Percentiles rank a stretch among this genome's conserved stretches.
These are phyloP conservation scores for Anolis sagrei DNA, from an alignment of 2,113 vertebrate genomes.

Conservation along the genomic window DNA sequence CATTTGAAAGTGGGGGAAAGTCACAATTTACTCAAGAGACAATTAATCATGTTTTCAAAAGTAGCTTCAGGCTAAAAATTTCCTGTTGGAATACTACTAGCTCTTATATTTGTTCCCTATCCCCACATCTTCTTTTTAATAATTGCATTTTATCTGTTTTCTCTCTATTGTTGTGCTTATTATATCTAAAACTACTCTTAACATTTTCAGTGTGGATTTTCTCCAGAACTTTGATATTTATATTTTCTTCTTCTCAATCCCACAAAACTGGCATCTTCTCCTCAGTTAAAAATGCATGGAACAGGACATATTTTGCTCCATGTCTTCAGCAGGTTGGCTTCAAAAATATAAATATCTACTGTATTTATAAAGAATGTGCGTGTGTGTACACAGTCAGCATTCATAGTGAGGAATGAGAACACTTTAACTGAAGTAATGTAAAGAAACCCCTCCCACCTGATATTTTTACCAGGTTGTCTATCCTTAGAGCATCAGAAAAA, in stretches of 20 bases:
- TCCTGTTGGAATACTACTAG: slow-evolving; percentile 30
- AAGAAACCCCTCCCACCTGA: slow-evolving; percentile 64
- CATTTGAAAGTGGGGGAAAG: slow-evolving; percentile 55
- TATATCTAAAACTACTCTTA: slow-evolving; percentile 81
- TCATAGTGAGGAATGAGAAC: slow-evolving; percentile 78
- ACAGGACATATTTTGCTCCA: slow-evolving; percentile 79
- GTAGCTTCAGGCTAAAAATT: slow-evolving; percentile 42
- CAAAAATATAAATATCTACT: slow-evolving; percentile 93
- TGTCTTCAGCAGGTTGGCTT: slow-evolving; percentile 82
- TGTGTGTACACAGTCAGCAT: slow-evolving; percentile 83
- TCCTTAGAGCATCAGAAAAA: slow-evolving; percentile 43
- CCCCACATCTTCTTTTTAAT: neutral
- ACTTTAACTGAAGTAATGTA: slow-evolving; percentile 85
- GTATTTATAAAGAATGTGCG: slow-evolving; percentile 60
- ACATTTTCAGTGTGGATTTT: slow-evolving; percentile 79
- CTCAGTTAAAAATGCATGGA: slow-evolving; percentile 80
- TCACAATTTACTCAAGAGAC: slow-evolving; percentile 48
- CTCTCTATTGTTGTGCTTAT: slow-evolving; percentile 86
- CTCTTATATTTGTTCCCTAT: slow-evolving; percentile 12
- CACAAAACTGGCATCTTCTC: slow-evolving; percentile 68
- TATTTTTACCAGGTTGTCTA: slow-evolving; percentile 60
- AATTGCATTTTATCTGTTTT: slow-evolving; percentile 42
- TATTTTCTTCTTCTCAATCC: slow-evolving; percentile 81
- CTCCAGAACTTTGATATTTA: slow-evolving; percentile 72
- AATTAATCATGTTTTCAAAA: neutral